Evolutionary conservation across 2,888 invertebrate genomes (phyloP).

Genomic region (Plusia festucae): DNA sequence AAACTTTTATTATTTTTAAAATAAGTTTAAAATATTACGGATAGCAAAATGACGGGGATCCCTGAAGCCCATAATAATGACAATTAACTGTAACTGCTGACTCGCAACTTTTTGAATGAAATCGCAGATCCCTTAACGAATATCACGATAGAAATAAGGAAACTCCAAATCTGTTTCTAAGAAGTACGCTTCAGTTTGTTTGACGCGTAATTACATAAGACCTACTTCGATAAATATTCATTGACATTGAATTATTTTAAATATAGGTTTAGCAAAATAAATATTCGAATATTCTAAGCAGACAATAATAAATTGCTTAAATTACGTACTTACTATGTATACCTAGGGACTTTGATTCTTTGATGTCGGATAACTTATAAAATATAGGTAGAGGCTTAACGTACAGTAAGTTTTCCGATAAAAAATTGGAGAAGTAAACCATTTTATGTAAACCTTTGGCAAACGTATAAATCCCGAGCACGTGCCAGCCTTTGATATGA

Average conservation of each 20-base stretch:
- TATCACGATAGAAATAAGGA: constrained; percentile 19
- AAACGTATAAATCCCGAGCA: constrained; percentile 2
- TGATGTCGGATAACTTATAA: background rate
- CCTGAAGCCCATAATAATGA: constrained; percentile 34
- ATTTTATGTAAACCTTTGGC: background rate
- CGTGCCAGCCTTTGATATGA: background rate
- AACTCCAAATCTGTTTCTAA: constrained; percentile 14
- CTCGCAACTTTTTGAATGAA: constrained; percentile 19
- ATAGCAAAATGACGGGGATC: constrained; percentile 8
- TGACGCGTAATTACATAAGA: constrained; percentile 40
- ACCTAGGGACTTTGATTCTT: background rate
- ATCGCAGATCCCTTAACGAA: constrained; percentile 25
- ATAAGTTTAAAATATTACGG: background rate
- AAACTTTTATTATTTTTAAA: background rate
- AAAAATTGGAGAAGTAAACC: background rate
- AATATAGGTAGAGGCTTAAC: background rate
- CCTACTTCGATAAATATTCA: constrained; percentile 49
- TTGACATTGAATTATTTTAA: constrained; percentile 47
- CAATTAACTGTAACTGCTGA: constrained; percentile 32
- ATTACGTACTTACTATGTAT: constrained; percentile 14
- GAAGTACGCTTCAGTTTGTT: constrained; percentile 28
- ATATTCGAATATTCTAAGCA: constrained; percentile 26
- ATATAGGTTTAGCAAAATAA: constrained; percentile 41
- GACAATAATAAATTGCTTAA: constrained; percentile 30
- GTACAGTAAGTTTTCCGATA: background rate